These are phyloP conservation scores for Arvicola amphibius DNA, from an alignment of 2,797 vertebrate species.

Conservation along the genomic window DNA sequence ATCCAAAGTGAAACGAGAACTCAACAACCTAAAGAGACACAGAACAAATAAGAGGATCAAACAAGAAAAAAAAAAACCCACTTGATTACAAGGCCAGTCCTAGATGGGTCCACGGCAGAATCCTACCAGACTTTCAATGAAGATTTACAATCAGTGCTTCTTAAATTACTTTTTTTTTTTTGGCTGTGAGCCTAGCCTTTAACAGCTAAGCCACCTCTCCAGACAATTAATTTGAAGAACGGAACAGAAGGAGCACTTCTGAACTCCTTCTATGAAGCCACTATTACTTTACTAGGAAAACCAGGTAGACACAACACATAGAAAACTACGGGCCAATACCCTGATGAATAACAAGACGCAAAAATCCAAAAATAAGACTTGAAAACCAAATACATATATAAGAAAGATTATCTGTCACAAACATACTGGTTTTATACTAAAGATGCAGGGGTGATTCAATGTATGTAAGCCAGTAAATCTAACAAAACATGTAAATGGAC, in stretches of 20 bases:
- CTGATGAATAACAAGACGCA: background rate
- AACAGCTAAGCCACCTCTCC: background rate
- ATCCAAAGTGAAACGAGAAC: background rate
- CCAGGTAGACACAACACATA: background rate
- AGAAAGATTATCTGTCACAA: background rate
- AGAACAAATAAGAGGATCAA: background rate
- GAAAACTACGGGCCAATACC: background rate
- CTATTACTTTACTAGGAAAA: background rate
- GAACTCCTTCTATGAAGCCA: background rate
- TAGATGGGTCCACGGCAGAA: background rate
- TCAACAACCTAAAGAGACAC: background rate
- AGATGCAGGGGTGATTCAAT: background rate
- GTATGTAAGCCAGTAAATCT: background rate
- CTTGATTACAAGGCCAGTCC: background rate
- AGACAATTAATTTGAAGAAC: background rate
- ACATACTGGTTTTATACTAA: background rate
- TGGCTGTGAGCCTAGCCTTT: background rate
- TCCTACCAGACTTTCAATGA: background rate
- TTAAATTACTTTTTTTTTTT: background rate
- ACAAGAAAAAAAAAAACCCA: background rate
- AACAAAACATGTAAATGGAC: background rate
- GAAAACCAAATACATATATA: background rate
- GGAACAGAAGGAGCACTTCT: background rate
- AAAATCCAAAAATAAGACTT: background rate
- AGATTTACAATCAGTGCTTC: background rate